phyloP scores from a whole-genome alignment of 1,140 invertebrate species.

The Papilio polytes region DNA sequence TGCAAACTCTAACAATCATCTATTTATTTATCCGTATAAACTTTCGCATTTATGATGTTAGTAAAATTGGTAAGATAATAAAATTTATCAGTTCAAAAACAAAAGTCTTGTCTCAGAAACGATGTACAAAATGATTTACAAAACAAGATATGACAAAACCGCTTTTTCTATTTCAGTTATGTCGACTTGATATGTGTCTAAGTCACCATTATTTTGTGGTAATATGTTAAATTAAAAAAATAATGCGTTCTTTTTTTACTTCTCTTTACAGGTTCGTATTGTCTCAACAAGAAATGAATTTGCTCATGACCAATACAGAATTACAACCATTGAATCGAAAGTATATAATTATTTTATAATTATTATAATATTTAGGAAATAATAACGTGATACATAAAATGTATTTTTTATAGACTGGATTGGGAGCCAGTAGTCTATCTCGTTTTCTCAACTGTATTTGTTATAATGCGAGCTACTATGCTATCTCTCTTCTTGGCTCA shows the following conservation, averaged over 20 bases:
- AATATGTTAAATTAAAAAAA: neutral
- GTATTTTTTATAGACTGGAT: conserved; percentile 37
- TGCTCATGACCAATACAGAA: neutral
- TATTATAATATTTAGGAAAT: neutral
- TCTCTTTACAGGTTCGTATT: neutral
- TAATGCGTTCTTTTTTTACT: neutral
- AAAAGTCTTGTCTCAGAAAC: no score
- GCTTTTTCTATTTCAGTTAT: no score
- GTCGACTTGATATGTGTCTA: no score
- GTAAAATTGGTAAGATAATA: no score
- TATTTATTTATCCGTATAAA: no score
- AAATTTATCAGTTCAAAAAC: no score
- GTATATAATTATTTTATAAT: neutral
- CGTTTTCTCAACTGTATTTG: conserved; percentile 14
- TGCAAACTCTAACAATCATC: no score
- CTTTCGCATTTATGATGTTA: no score
- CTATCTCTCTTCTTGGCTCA: conserved; percentile 46
- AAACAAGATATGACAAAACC: no score
- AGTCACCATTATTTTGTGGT: neutral
- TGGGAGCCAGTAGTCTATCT: conserved; percentile 33
- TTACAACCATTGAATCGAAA: neutral
- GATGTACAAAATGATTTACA: no score
- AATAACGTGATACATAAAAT: neutral
- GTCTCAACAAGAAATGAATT: conserved; percentile 16
- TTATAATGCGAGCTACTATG: conserved; percentile 33